Base-by-base conservation (phyloP, 2,888 invertebrate genomes). In the Leptogaster cylindrica region DNA sequence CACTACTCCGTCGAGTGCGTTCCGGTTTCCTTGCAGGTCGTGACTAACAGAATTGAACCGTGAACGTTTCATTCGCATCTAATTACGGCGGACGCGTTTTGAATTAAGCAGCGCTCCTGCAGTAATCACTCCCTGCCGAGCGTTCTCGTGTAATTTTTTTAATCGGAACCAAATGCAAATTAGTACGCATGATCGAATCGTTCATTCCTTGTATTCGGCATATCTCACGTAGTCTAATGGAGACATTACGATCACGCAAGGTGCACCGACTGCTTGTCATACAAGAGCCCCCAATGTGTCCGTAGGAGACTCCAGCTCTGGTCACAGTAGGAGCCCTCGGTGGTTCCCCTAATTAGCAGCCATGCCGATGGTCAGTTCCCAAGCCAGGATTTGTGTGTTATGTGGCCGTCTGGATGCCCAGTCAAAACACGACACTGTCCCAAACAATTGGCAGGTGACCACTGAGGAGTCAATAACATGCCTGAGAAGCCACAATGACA, bases 141-240 rank as follows among this genome's bases (percentile, higher is more conserved):
- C 20, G 44, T 20, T 28, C 27, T 41, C 18, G 16, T 28, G 27
- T 41, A 44, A 44, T 44, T 65, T 44, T 65, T 28, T 65, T 65
- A 39, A 65, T 65, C 65, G 65, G 50, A 65, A 65, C 50, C 50
- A 65, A 65, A 50, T 65, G 65, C 50, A 65, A 50, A 65, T 65
- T 50, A 36, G 65, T 36, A 65, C 65, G 65, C 65, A 65, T 65
- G 50, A 65, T 65, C 51, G 27, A 18, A 65, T 25, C 48, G 36
- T 33, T 50, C 14, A 36, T 65, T 36, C 50, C 23, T 39, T 65
- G 48, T 51, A 36, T 39, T 36, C 14, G 25, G 14, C 50, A 65
- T 65, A 65, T 31, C 65, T 65, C 65, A 65, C 65, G 65, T 65
- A 65, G 20, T 23, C 25, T 65, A 50, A 65, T 65, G 50, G 65